phyloP scores from a whole-genome alignment of 53 echinoderm and acorn worm genomes.

The Temnopleurus reevesii region DNA sequence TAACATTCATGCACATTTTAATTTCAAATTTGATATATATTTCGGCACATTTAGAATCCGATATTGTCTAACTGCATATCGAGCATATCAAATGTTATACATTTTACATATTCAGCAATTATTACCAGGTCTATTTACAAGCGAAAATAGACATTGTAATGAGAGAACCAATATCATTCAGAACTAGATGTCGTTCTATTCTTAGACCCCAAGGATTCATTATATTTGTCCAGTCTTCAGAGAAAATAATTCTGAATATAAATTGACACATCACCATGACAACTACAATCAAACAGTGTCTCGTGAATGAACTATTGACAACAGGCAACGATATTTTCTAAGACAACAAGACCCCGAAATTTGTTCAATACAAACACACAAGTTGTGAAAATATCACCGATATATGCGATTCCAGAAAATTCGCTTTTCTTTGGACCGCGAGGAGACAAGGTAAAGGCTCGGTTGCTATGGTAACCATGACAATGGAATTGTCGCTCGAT shows the following conservation, averaged over 20 bases:
- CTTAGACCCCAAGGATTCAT: neutral
- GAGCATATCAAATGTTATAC: too few species aligned
- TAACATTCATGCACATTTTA: too few species aligned
- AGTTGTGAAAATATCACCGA: conserved; percentile 2
- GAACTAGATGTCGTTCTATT: neutral
- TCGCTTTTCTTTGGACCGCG: neutral
- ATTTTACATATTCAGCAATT: too few species aligned
- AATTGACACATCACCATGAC: neutral
- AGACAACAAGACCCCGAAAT: conserved; percentile 27
- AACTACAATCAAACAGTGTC: neutral
- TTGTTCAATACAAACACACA: conserved; percentile 11
- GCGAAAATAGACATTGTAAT: neutral
- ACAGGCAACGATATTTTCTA: neutral
- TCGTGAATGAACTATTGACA: neutral
- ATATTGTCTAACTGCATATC: too few species aligned
- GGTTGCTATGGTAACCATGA: neutral
- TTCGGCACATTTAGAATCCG: too few species aligned
- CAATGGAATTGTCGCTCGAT: neutral
- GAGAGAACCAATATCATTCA: neutral
- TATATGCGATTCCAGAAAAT: conserved; percentile 24
- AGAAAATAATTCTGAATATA: conserved; percentile 1
- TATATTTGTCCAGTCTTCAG: neutral
- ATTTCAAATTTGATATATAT: too few species aligned
- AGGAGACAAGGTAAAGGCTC: neutral
- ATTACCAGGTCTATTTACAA: too few species aligned